Evolutionary conservation across 2,888 invertebrate genomes (phyloP).

Genomic region (Carcina quercana): DNA sequence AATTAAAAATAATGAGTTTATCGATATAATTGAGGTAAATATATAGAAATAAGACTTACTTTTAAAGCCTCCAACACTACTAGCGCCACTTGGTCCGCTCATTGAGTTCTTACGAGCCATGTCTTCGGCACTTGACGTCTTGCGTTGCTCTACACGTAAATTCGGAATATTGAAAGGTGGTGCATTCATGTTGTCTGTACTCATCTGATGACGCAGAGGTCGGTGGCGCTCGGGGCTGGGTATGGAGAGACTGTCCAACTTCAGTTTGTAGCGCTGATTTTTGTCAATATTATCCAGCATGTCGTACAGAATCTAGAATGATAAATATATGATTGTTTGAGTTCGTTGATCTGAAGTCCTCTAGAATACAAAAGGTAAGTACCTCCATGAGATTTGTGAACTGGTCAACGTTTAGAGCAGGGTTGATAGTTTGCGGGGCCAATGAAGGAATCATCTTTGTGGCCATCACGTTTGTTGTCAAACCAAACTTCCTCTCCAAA

Average conservation of each 20-base stretch:
- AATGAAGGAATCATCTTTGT: conserved; percentile 94
- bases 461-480: conserved; percentile 93
- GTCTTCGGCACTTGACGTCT: conserved; percentile 93
- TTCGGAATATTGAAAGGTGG: conserved; percentile 93
- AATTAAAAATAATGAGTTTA: not conserved
- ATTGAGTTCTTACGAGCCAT: conserved; percentile 92
- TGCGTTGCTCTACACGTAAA: conserved; percentile 87
- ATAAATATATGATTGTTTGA: not conserved
- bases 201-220: conserved; percentile 85
- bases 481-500: conserved; percentile 91
- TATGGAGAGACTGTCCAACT: conserved; percentile 84
- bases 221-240: conserved; percentile 86
- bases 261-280: conserved; percentile 91
- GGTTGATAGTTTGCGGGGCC: conserved; percentile 94
- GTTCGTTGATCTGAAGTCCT: not conserved
- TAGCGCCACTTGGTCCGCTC: conserved; percentile 53
- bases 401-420: conserved; percentile 61
- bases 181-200: conserved; percentile 89
- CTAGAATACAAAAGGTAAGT: conserved; percentile 9
- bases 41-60: conserved; percentile 16
- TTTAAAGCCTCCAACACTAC: conserved; percentile 39
- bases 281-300: conserved; percentile 94
- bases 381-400: conserved; percentile 60
- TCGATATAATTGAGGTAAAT: not conserved
- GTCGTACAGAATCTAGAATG: conserved; percentile 84